A percentile compares a stretch with the other conserved stretches of the same genome.
These are phyloP conservation scores for Cryptophagus acutangulus DNA, from an alignment of 2,888 invertebrate genomes.

Conservation along the genomic window DNA sequence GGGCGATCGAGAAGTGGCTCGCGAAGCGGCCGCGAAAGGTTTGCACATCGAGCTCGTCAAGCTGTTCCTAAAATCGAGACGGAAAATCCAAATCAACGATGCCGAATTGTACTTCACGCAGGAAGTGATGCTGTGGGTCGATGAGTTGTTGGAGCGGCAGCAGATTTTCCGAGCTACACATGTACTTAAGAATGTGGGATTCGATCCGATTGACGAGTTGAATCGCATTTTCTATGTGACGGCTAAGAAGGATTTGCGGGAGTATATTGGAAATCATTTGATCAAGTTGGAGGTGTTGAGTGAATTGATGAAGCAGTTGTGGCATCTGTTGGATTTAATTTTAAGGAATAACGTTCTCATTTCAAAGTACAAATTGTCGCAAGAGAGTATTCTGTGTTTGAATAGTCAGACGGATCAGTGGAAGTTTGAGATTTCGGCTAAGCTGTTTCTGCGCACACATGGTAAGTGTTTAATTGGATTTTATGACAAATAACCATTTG, in stretches of 20 bases:
- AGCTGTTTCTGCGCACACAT: constrained; percentile 55
- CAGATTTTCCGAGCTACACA: constrained; percentile 64
- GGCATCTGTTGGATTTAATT: constrained; percentile 45
- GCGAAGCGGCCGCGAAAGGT: constrained; percentile 66
- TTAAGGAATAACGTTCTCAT: constrained; percentile 24
- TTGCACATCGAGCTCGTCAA: constrained; percentile 57
- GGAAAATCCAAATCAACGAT: constrained; percentile 51
- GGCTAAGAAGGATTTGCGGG: constrained; percentile 55
- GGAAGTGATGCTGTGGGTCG: constrained; percentile 61
- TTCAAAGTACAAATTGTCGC: constrained; percentile 21
- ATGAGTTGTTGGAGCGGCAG: constrained; percentile 56
- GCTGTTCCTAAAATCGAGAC: constrained; percentile 55
- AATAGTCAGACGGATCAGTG: constrained; percentile 50
- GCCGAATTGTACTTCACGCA: constrained; percentile 55
- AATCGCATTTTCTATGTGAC: constrained; percentile 57
- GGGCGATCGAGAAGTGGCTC: constrained; percentile 59
- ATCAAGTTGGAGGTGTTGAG: constrained; percentile 49
- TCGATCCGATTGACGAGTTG: constrained; percentile 56
- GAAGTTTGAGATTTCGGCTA: constrained; percentile 55
- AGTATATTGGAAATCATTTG: constrained; percentile 63
- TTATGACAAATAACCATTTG: too few relatives aligned
- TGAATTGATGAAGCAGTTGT: constrained; percentile 40
- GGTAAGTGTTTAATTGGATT: constrained; percentile 54
- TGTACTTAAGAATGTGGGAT: constrained; percentile 58
- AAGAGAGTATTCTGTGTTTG: constrained; percentile 29